Conservation (phyloP, 2,113 vertebrate species). For the Mesoclemmys tuberculata region DNA sequence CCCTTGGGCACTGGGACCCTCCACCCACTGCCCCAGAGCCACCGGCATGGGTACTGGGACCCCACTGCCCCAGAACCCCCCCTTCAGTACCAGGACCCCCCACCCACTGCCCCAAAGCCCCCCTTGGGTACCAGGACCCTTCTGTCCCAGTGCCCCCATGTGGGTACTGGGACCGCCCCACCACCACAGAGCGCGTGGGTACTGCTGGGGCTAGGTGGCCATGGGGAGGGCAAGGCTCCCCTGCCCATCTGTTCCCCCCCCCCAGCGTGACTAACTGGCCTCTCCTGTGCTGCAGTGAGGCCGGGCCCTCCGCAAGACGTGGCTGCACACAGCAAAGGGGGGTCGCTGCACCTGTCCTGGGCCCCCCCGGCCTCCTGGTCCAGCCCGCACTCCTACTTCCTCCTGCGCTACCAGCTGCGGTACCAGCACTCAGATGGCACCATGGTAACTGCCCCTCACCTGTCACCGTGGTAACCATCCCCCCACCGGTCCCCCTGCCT, state of each 20-base stretch:
- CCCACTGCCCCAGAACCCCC: neutral
- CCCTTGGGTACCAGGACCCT: neutral
- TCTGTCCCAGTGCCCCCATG: too few species aligned
- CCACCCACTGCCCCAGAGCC: accelerated
- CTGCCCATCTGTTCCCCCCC: too few species aligned
- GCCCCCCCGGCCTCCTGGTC: constrained; percentile 50
- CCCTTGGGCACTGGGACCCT: accelerated
- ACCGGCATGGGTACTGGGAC: neutral
- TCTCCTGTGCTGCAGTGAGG: neutral
- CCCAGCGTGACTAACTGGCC: neutral
- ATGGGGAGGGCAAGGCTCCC: too few species aligned
- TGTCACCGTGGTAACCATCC: too few species aligned
- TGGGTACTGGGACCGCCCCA: too few species aligned
- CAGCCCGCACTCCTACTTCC: constrained; percentile 35
- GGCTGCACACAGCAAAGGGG: accelerated
- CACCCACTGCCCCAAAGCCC: neutral
- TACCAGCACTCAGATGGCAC: constrained; percentile 31
- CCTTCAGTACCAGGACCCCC: neutral
- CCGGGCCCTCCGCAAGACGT: neutral
- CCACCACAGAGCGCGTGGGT: too few species aligned
- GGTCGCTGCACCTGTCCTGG: constrained; percentile 40
- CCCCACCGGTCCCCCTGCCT: neutral
- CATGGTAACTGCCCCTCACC: neutral
- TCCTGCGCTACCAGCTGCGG: constrained; percentile 34
- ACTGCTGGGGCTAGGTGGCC: neutral